Base-by-base conservation (phyloP, 2,888 invertebrate species). In the Homarus gammarus region DNA sequence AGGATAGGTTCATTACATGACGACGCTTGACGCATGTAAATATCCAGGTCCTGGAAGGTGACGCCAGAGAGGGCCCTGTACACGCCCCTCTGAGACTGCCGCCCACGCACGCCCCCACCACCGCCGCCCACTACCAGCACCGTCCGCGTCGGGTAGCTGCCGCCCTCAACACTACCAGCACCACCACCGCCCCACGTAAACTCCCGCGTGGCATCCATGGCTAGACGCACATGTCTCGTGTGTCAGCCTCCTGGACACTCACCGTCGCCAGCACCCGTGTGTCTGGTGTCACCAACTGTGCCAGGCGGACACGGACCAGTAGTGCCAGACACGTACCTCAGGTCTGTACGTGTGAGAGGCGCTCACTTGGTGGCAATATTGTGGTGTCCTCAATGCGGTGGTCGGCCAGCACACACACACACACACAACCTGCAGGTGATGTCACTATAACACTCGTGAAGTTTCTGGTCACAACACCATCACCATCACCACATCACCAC, bases 1-100 rank as follows among this genome's bases (percentile, higher is more conserved):
- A 64, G 22, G 10, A 27, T n/a, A 1, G 83, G 68, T 0, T 88
- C 88, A 38, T 87, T 81, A 40, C 83, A 88, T 27, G 88, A 83
- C 0, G 88, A 88, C 38, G 83, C 68, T 78, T 88, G 88, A 10
- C 88, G 49, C 38, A 88, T 38, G 44, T 88, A 88, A 22, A 84
- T 70, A 51, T 88, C 88, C 18, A 88, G 78, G 51, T 88, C 79
- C 75, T 88, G 88, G 49, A 88, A 88, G 22, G 88, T 78, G 51
- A 88, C 88, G 22, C 88, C 88, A 18, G 88, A 88, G 40, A 88
- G 78, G 5, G 88, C 88, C 56, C 88, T 83, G 56, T 88, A 88
- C 0, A 88, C 88, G 31, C 88, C 51, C 2, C 84, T 64, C 22
- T 83, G 70, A 40, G 81, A 33, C 49, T 72, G 81, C 6, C 68